These are phyloP conservation scores for Sesamia nonagrioides DNA, from an alignment of 1,140 invertebrate genomes.

Conservation along the genomic window DNA sequence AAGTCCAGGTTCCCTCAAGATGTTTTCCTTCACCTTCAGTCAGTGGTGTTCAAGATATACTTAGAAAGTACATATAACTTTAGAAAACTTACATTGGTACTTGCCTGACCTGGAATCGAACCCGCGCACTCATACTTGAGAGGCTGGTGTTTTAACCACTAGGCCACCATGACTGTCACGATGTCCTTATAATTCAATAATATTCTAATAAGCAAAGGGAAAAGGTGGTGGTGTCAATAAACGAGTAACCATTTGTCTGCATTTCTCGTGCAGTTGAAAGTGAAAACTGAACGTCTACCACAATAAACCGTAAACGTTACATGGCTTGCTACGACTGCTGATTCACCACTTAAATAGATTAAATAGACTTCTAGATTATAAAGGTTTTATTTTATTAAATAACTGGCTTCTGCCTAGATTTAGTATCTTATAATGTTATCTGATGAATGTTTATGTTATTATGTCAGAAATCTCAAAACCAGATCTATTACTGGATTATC, in stretches of 20 bases:
- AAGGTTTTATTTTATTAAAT: not conserved
- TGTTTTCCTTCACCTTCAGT: too few species aligned
- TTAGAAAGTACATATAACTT: too few species aligned
- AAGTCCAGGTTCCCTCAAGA: too few species aligned
- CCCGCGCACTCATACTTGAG: not conserved
- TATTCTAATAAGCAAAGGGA: not conserved
- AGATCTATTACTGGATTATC: not conserved
- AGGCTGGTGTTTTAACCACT: too few species aligned
- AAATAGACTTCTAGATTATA: not conserved
- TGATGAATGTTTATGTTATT: not conserved
- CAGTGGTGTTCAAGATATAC: too few species aligned
- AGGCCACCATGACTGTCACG: too few species aligned
- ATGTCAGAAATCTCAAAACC: not conserved
- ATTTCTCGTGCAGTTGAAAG: conserved; percentile 1
- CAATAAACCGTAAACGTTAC: not conserved
- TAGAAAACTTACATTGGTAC: too few species aligned
- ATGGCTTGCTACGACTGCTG: not conserved
- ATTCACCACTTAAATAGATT: not conserved
- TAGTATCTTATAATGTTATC: not conserved
- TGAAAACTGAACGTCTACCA: not conserved
- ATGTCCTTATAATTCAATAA: not conserved
- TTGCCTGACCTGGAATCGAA: too few species aligned
- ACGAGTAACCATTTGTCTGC: not conserved
- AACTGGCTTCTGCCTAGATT: not conserved
- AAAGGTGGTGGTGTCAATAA: not conserved